These are phyloP conservation scores for Schizotus pectinicornis DNA, from an alignment of 2,888 invertebrate genomes.

Conservation along the genomic window DNA sequence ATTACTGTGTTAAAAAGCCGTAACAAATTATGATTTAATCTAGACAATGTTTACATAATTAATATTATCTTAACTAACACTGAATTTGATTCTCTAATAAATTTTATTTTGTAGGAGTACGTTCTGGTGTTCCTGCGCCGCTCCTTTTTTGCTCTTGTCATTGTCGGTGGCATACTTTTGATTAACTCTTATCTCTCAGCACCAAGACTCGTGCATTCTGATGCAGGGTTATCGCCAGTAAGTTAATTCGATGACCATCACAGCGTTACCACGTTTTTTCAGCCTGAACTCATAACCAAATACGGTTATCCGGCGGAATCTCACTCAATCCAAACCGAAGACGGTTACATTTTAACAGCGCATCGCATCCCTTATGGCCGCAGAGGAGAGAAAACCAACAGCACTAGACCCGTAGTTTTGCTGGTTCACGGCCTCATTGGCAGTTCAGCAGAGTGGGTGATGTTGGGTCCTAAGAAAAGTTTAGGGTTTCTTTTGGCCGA, in stretches of 20 bases:
- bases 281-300: constrained; percentile 12
- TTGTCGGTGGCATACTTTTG: not conserved
- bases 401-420: constrained; percentile 19
- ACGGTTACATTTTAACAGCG: constrained; percentile 54
- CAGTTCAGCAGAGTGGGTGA: constrained; percentile 33
- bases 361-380: constrained; percentile 37
- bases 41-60: no score
- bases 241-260: not conserved
- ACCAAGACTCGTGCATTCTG: not conserved
- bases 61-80: no score
- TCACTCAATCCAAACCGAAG: constrained; percentile 56
- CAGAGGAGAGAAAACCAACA: not conserved
- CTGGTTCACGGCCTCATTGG: constrained; percentile 33
- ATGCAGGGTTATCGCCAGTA: not conserved
- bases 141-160: not conserved
- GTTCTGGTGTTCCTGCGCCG: not conserved
- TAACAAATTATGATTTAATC: no score
- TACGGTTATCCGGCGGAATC: constrained; percentile 55
- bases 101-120: not conserved
- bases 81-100: no score
- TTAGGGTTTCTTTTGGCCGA: constrained; percentile 34
- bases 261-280: constrained; percentile 21
- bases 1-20: no score
- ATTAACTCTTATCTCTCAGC: not conserved
- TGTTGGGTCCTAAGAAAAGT: constrained; percentile 30